Base-by-base conservation (phyloP, 2,888 invertebrate genomes). In the Lottia gigantea region DNA sequence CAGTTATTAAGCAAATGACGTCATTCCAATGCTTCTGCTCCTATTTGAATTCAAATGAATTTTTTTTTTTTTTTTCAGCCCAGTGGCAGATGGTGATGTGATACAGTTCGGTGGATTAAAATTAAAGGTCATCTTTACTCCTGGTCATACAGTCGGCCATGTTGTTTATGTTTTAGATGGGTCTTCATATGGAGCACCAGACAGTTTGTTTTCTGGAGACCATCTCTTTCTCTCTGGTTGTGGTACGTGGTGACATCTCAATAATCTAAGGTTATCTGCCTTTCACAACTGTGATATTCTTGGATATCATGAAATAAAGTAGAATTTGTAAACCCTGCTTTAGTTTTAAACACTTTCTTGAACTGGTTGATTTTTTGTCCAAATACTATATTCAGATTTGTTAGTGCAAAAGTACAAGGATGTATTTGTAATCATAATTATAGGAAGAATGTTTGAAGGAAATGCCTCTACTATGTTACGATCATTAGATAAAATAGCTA, bases 71-170 rank as follows among this genome's bases (percentile, higher is more conserved):
- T 69, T 69, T 76, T 80, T 19, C 75, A 85, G 85, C 64, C 70
- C 78, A n/a, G 78, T 87, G 14, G 70, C 72, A n/a, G 84, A 87
- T 68, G 82, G 78, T 0, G 84, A 86, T 49, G 70, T 62, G 2
- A 65, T 87, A 8, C 72, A 79, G 62, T 84, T 86, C 79, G 87
- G 86, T 40, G 78, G 76, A 25, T 72, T 87, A 66, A 77, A 73
- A 40, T 87, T 87, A 73, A 76, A 75, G 0, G 83, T 79, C 0
- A 70, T 80, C 23, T 78, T 79, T 61, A 85, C 86, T 8, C 85
- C 86, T 2, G 87, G 87, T 26, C 87, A 87, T 74, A 87, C 87
- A 0, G 78, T 80, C 2, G 87, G 87, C n/a, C 87, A 87, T 72
- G 78, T 83, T 23, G 82, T 85, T 12, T 87, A 84, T 71, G 31